phyloP scores from a whole-genome alignment of 1,140 invertebrate genomes.

The Aphis gossypii region DNA sequence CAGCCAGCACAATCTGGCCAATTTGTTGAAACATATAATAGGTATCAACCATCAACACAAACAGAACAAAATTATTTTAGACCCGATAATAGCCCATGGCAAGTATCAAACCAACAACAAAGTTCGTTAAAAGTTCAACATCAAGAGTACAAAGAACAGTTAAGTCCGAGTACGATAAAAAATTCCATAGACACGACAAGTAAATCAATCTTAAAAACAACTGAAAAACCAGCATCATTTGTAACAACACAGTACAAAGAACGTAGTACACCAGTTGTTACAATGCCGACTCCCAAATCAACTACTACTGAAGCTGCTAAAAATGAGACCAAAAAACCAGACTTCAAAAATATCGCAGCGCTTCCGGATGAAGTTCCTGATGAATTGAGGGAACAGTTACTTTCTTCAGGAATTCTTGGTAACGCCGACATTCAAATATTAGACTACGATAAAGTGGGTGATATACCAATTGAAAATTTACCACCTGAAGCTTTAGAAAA shows the following conservation, averaged over 20 bases:
- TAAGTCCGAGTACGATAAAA: conserved; percentile 38
- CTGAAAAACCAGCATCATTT: conserved; percentile 35
- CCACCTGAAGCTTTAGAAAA: conserved; percentile 86
- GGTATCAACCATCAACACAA: conserved; percentile 1
- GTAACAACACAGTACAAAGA: conserved; percentile 40
- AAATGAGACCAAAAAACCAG: conserved; percentile 62
- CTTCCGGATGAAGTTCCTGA: conserved; percentile 87
- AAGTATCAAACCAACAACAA: conserved; percentile 8
- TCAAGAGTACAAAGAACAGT: conserved; percentile 7
- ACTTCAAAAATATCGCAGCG: conserved; percentile 68
- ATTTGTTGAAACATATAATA: conserved; percentile 18
- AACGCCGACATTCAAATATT: conserved; percentile 86
- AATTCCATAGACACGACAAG: conserved; percentile 27
- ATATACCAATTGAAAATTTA: conserved; percentile 80
- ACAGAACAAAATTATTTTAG: conserved; percentile 42
- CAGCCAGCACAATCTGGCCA: conserved; percentile 26
- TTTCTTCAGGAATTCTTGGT: conserved; percentile 84
- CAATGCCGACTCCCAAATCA: not conserved
- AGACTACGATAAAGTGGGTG: conserved; percentile 87
- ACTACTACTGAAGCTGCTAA: conserved; percentile 30
- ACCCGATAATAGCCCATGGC: conserved; percentile 33
- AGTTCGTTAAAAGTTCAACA: not conserved
- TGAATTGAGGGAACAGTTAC: conserved; percentile 79
- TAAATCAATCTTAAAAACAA: conserved; percentile 36
- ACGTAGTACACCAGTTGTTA: not conserved